Evolutionary conservation across 2,113 vertebrate species (phyloP), one percentile per base, ranked within the genome.

Genomic region (Myrmecophaga tridactyla): DNA sequence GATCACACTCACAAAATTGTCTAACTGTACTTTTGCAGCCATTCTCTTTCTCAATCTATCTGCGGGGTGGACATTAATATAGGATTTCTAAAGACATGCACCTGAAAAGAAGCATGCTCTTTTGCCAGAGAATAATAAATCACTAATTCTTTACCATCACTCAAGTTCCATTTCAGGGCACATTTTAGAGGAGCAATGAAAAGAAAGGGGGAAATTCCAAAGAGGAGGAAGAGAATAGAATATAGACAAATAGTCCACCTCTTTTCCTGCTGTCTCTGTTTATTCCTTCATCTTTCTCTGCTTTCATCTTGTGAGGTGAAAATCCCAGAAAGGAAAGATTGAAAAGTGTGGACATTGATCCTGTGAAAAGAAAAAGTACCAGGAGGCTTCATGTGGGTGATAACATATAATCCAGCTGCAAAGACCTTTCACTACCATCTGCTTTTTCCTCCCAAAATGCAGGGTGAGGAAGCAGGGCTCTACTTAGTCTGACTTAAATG

Each of bases 1-100:
- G 81, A 95, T 82, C 27, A 6, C 34, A 23, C 77, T 62, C 60
- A 1, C 58, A 53, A 41, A 87, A 36, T 56, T 72, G 43, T 94
- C 75, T 82, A 41, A 12, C 36, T 1, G 36, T 51, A 80, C n/a
- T 69, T 92, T 87, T 41, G 60, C 53, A 17, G 60, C 56, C 36
- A 48, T 75, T 31, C 46, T 46, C 39, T 67, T 21, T 87, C 87
- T 97, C 90, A 25, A 43, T 76, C 65, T 90, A 13, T 21, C 85
- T 21, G 86, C 1, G 10, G 82, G 95, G 18, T 56, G 96, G 91
- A 92, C 89, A 88, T 96, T 94, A 94, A 96, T 95, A 96, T 92
- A 46, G 70, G 93, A 96, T 80, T 96, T 97, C 88, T 94, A 27
- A 96, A 96, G 96, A 69, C n/a, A 34, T 3, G 60, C 60, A 58